Percentiles rank a stretch among this genome's conserved stretches.
Conservation (phyloP, 2,797 vertebrate genomes). For the Hyperoplus immaculatus region DNA sequence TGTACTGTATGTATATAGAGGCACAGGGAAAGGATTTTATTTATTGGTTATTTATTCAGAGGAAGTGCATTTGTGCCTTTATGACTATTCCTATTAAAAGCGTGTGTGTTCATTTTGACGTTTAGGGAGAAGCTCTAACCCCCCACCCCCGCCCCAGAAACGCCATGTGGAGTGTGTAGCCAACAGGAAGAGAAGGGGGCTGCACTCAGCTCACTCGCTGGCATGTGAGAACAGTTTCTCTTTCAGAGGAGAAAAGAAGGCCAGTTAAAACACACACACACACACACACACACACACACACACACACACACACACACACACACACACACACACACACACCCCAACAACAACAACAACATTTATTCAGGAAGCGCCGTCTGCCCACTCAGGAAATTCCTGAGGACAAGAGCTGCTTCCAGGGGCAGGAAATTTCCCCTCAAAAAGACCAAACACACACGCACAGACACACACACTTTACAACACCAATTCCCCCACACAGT, state of each 20-base stretch:
- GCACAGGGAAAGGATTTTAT: neutral
- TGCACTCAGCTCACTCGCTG: slow-evolving; percentile 69
- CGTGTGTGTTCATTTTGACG: slow-evolving; percentile 33
- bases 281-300: slow-evolving; percentile 16
- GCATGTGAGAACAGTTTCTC: slow-evolving; percentile 91
- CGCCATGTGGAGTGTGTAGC: slow-evolving; percentile 74
- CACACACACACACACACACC: slow-evolving; percentile 22
- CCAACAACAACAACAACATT: slow-evolving; percentile 86
- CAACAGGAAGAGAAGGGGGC: slow-evolving; percentile 79
- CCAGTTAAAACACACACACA: slow-evolving; percentile 40
- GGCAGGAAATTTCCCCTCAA: slow-evolving; percentile 99
- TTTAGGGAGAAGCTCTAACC: slow-evolving; percentile 21
- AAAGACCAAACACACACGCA: slow-evolving; percentile 77
- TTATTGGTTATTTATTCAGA: slow-evolving; percentile 16
- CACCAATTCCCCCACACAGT: slow-evolving; percentile 39
- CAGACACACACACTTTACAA: slow-evolving; percentile 44
- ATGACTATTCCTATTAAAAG: slow-evolving; percentile 14
- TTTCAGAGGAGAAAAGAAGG: slow-evolving; percentile 88
- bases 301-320: slow-evolving; percentile 43
- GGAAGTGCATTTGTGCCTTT: slow-evolving; percentile 9
- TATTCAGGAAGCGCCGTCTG: slow-evolving; percentile 97
- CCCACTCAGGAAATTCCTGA: slow-evolving; percentile 99
- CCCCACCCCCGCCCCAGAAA: slow-evolving; percentile 24
- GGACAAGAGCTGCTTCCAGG: slow-evolving; percentile 95
- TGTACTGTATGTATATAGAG: neutral